These are phyloP conservation scores for Eonycteris spelaea DNA, from an alignment of 2,113 vertebrate genomes.

Conservation along the genomic window DNA sequence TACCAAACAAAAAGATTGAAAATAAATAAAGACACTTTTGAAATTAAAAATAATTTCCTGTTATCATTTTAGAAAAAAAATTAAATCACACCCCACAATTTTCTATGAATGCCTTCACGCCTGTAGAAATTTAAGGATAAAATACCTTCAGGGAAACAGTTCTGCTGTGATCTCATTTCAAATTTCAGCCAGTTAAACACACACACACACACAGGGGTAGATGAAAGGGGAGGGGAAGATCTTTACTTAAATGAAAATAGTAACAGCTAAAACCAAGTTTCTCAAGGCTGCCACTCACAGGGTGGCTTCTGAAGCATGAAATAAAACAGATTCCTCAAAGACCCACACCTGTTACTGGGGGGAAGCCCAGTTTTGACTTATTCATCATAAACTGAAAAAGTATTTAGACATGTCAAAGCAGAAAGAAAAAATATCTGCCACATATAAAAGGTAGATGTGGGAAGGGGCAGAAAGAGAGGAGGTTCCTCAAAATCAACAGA, in stretches of 20 bases:
- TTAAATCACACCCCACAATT: background rate
- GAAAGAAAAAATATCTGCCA: background rate
- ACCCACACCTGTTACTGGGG: background rate
- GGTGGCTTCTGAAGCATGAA: conserved; percentile 41
- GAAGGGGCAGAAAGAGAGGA: background rate
- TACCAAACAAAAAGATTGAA: conserved; percentile 75
- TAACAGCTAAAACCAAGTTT: background rate
- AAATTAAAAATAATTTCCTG: background rate
- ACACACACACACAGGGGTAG: background rate
- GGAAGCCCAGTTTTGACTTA: background rate
- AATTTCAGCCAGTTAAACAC: background rate
- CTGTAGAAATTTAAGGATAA: background rate
- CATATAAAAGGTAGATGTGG: background rate
- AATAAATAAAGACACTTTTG: background rate
- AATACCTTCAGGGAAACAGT: background rate
- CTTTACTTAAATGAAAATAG: background rate
- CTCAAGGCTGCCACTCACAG: conserved; percentile 68
- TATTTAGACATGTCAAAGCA: background rate
- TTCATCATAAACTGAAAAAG: background rate
- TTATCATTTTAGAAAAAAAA: background rate
- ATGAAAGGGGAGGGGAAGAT: background rate
- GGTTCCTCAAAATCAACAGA: background rate
- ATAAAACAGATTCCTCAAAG: background rate
- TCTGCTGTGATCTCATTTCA: conserved; percentile 4
- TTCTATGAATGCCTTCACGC: background rate